Conservation (phyloP, 2,797 vertebrate species). For the Emys orbicularis region DNA sequence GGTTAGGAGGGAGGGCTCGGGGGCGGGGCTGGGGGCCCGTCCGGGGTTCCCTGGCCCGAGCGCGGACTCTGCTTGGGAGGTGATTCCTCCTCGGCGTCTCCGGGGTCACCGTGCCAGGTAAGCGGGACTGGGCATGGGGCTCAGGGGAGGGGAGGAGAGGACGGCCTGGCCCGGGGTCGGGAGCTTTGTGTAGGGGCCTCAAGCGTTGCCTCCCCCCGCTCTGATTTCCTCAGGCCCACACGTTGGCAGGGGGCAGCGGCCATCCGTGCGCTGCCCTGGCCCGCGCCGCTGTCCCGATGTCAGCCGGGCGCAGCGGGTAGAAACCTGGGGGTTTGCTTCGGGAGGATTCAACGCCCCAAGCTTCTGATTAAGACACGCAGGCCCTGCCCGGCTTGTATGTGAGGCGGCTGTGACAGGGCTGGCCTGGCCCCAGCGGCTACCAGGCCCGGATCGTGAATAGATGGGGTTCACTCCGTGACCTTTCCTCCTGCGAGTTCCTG, state of each 20-base stretch:
- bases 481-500: slow-evolving; percentile 35
- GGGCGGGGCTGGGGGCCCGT: slow-evolving; percentile 9
- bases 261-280: background rate
- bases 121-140: background rate
- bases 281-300: background rate
- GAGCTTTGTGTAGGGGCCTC: background rate
- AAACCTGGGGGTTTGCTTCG: background rate
- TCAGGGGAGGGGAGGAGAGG: background rate
- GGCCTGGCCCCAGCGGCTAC: too few relatives aligned
- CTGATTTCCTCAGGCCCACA: background rate
- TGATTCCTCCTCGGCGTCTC: background rate
- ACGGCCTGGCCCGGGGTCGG: too few relatives aligned
- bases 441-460: too few relatives aligned
- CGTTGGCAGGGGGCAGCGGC: background rate
- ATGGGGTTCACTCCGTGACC: slow-evolving; percentile 49
- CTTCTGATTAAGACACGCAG: background rate
- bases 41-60: background rate
- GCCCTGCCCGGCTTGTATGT: background rate
- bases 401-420: background rate
- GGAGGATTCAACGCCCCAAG: background rate
- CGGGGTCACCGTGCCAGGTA: background rate
- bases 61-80: background rate
- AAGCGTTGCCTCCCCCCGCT: too few relatives aligned
- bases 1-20: background rate
- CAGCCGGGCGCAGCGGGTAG: background rate